Base-by-base conservation (phyloP, 2,113 vertebrate genomes). In the Gnathonemus longibarbis region DNA sequence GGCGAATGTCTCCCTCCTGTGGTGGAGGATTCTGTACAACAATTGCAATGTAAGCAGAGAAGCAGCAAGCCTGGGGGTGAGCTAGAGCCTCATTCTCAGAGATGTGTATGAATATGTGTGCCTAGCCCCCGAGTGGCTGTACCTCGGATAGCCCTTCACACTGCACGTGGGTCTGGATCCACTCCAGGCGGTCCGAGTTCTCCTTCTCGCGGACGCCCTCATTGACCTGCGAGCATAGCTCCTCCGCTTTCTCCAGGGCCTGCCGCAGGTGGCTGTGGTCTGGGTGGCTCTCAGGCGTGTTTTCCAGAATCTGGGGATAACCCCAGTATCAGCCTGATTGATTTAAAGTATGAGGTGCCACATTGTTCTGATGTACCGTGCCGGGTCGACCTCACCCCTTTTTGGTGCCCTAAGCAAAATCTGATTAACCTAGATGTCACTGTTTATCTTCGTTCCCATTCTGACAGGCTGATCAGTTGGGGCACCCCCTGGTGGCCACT, bases 141-240 rank as follows among this genome's bases (percentile, higher is more conserved):
- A 99, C 98, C 98, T 99, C 98, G 0, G 98, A 99, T 35, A 99
- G 95, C 50, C 98, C 98, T 94, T 99, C 98, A 52, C 98, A 99
- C 93, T 99, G 98, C 87, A 99, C 98, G 0, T 99, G 98, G 80
- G 97, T 97, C 94, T 99, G 98, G 91, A 99, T 99, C 98, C 98
- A 99, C 95, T 99, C 98, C 93, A 99, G 96, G 42, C 98, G 95
- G 93, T 99, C 98, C 0, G 98, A 99, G 95, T 99, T 99, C 91
- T 99, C 98, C 95, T 99, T 99, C 94, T 99, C 98, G 0, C 98
- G 94, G 62, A 99, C 98, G 0, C 98, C 98, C 93, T 99, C 98
- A 3, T 99, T 99, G 92, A 99, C 98, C 95, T 99, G 98, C 0
- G 98, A 99, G 90, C 98, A 99, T 48, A 99, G 95, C 93, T 99